Base-by-base conservation (phyloP, 2,888 invertebrate species). In the Scaptomyza tumidula region DNA sequence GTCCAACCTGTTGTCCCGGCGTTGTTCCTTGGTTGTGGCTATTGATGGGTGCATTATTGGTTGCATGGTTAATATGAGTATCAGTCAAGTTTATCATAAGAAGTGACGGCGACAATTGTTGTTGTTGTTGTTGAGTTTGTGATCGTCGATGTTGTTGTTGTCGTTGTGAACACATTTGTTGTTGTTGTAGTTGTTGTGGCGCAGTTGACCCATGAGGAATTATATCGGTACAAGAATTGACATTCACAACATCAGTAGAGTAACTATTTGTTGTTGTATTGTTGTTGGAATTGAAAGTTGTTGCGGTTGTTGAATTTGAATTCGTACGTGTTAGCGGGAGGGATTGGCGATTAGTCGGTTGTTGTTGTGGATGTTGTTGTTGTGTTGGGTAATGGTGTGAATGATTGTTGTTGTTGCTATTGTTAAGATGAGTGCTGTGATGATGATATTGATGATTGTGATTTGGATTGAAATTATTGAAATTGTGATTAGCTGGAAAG, bases 261-360 rank as follows among this genome's bases (percentile, higher is more conserved):
- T 89, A 90, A 90, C 90, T 91, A 89, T 90, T 90, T 89, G 89
- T 91, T 88, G 90, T 90, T 87, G 91, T 89, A 86, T 88, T 90
- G 77, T 88, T 90, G 77, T 86, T 86, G 89, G 91, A 83, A 86
- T 88, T 89, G 86, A 88, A 83, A 89, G 88, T 86, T 86, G 89
- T 89, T 86, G 92, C 91, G 83, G 92, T 91, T 74, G 93, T 92
- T 79, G 92, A 92, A 75, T 93, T 92, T 86, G 81, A 79, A 87
- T 86, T 87, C 86, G 89, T 81, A 85, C 90, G 90, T 90, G 90
- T 91, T 91, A 90, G 89, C 89, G 89, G 91, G 88, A 89, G 82
- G 90, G 90, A 80, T 82, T 88, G 89, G 83, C 90, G 89, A 88
- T 89, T 89, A 89, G 89, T 91, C 85, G 88, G 90, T 88, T 85